Conservation (phyloP, 2,113 vertebrate genomes). For the Oncorhynchus tshawytscha region DNA sequence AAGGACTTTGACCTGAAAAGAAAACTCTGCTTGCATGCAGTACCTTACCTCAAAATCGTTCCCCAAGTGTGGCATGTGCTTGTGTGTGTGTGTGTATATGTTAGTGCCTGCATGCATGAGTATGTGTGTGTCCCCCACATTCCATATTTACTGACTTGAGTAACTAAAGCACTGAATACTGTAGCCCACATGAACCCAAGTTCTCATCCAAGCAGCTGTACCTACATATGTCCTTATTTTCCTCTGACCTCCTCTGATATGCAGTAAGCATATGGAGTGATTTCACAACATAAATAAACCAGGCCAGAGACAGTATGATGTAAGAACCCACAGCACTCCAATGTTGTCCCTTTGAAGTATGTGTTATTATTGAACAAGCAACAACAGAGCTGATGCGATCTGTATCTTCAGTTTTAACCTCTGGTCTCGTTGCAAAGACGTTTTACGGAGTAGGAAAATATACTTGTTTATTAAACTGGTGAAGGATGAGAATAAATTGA, state of each 20-base stretch:
- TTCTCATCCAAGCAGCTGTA: not conserved
- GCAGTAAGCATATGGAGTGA: not conserved
- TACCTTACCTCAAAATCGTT: not conserved
- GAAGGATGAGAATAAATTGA: constrained; percentile 68
- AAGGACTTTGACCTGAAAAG: not conserved
- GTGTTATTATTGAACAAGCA: not conserved
- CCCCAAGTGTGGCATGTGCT: too few relatives aligned
- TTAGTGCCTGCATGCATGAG: too few relatives aligned
- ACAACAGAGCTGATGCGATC: not conserved
- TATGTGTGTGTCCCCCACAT: too few relatives aligned
- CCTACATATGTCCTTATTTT: not conserved
- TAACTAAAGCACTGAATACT: not conserved
- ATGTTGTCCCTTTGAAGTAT: constrained; percentile 10
- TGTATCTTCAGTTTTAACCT: constrained; percentile 12
- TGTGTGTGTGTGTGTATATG: too few relatives aligned
- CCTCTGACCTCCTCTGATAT: not conserved
- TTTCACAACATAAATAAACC: constrained; percentile 15
- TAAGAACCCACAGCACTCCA: not conserved
- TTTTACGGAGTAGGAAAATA: constrained; percentile 55
- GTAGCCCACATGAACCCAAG: not conserved
- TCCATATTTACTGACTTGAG: constrained; percentile 53
- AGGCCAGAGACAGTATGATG: constrained; percentile 1
- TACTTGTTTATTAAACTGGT: constrained; percentile 66
- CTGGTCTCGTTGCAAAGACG: constrained; percentile 38
- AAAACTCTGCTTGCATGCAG: not conserved